Conservation (phyloP, 1,140 invertebrate genomes). For the Meloidogyne chitwoodi region DNA sequence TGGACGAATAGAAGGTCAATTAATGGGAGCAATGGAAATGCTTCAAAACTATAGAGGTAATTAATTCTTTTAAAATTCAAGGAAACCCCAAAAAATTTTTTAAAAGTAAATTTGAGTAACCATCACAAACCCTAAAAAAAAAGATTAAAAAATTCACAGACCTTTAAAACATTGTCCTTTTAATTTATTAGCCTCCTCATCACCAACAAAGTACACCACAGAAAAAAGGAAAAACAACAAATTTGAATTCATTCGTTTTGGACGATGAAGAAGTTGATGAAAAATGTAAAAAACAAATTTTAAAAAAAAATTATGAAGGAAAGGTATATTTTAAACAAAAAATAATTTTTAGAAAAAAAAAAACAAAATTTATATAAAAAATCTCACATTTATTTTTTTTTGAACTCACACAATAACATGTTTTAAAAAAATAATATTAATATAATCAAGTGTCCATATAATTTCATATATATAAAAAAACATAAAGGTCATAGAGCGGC, state of each 20-base stretch:
- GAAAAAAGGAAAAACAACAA: slow-evolving; percentile 43
- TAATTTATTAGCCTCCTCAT: neutral
- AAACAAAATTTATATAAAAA: slow-evolving; percentile 4
- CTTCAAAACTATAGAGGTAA: neutral
- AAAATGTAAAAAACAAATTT: neutral
- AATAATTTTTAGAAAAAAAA: neutral
- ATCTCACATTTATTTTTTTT: slow-evolving; percentile 2
- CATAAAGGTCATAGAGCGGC: neutral
- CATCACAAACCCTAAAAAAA: no score
- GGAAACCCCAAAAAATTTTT: no score
- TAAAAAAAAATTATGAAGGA: neutral
- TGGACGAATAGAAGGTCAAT: neutral
- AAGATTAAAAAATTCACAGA: neutral
- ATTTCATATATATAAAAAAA: neutral
- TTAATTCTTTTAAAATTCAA: neutral
- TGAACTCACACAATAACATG: neutral
- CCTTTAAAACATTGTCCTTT: neutral
- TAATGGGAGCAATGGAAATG: neutral
- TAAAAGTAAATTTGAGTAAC: no score
- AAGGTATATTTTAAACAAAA: neutral
- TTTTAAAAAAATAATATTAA: neutral
- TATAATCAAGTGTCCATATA: neutral
- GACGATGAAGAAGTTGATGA: slow-evolving; percentile 18
- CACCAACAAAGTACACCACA: slow-evolving; percentile 27
- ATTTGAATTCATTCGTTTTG: slow-evolving; percentile 49